Evolutionary conservation across 2,797 vertebrate species (phyloP).

Genomic region (Microctenopoma steveboyesi): DNA sequence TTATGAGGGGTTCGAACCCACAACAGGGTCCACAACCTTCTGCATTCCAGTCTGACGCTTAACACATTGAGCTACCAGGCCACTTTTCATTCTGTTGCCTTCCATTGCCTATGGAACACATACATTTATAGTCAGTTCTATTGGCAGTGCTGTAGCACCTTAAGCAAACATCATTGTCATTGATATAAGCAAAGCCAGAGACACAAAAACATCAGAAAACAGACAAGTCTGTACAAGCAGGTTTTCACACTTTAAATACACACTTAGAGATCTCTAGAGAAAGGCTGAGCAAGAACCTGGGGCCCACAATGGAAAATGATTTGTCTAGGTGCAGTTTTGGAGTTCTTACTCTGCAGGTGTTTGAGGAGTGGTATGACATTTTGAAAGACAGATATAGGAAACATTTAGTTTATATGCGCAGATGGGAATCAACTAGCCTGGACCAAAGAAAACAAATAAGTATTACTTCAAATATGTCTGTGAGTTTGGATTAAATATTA

Average conservation of each 20-base stretch:
- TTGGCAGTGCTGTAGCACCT: constrained; percentile 20
- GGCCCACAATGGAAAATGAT: constrained; percentile 13
- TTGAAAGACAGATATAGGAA: neutral
- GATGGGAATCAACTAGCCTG: no score
- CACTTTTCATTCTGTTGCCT: no score
- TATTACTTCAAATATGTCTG: neutral
- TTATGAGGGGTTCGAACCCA: no score
- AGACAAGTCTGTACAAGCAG: constrained; percentile 1
- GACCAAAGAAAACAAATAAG: no score
- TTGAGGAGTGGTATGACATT: neutral
- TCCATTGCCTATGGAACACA: neutral
- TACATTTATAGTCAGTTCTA: constrained; percentile 3
- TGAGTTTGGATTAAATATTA: neutral
- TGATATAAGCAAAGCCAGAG: constrained; percentile 10
- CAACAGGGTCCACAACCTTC: no score
- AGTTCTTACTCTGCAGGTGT: neutral
- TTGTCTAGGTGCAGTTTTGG: neutral
- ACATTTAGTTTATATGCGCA: no score
- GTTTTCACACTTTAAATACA: neutral
- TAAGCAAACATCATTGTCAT: constrained; percentile 5
- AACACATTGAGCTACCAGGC: no score
- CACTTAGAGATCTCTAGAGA: neutral
- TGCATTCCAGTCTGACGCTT: no score
- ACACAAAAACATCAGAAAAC: neutral
- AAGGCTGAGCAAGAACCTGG: neutral